Conservation (phyloP, 2,888 invertebrate species). For the Didymodactylos carnosus region DNA sequence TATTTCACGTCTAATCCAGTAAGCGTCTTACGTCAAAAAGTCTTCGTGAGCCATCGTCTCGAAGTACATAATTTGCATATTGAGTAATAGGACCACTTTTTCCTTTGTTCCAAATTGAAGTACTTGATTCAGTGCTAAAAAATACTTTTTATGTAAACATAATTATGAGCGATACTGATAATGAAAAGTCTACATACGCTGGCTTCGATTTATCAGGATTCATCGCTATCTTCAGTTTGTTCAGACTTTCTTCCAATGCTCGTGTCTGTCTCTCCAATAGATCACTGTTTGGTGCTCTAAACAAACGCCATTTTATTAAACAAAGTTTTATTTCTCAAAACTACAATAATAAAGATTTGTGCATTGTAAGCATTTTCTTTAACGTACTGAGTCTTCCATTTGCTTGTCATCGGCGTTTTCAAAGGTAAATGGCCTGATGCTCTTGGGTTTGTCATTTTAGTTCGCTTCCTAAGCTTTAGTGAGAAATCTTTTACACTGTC, state of each 20-base stretch:
- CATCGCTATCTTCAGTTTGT: not conserved
- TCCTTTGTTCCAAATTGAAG: not conserved
- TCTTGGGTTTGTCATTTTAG: not conserved
- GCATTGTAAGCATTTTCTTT: too few species aligned
- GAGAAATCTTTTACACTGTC: too few species aligned
- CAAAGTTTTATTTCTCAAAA: not conserved
- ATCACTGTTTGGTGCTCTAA: not conserved
- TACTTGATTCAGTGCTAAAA: not conserved
- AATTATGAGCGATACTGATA: too few species aligned
- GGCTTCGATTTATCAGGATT: not conserved
- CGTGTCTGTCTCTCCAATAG: not conserved
- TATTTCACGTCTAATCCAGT: too few species aligned
- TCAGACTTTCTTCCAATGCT: not conserved
- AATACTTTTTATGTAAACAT: not conserved
- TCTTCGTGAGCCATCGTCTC: not conserved
- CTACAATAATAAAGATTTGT: too few species aligned
- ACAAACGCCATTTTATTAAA: not conserved
- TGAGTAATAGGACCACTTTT: not conserved
- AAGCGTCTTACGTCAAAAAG: not conserved
- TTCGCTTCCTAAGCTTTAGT: too few species aligned
- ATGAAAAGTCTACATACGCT: not conserved
- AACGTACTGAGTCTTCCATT: not conserved
- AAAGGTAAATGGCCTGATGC: not conserved
- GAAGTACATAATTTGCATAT: not conserved
- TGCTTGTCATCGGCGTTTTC: not conserved